phyloP scores from a whole-genome alignment of 1,140 invertebrate species.

The Leptinotarsa undecemlineata region DNA sequence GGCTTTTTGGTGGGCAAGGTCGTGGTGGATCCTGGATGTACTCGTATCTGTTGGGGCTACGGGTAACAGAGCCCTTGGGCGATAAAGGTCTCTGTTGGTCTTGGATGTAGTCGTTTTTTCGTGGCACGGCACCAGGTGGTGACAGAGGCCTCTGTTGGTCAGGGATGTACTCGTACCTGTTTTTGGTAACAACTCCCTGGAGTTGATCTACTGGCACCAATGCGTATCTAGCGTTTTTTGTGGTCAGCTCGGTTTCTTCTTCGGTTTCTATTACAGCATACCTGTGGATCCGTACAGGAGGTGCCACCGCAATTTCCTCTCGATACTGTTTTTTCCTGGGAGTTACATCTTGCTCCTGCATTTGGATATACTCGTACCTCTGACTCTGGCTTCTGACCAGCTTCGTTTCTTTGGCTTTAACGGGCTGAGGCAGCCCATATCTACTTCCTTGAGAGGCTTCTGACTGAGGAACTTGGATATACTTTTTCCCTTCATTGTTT shows the following conservation, averaged over 20 bases:
- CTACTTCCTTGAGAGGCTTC: constrained; percentile 21
- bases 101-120: constrained; percentile 44
- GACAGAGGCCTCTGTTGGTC: constrained; percentile 19
- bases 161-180: constrained; percentile 34
- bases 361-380: constrained; percentile 60
- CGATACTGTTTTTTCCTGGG: constrained; percentile 41
- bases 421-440: constrained; percentile 2
- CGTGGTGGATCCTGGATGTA: constrained; percentile 36
- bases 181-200: constrained; percentile 22
- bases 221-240: constrained; percentile 54
- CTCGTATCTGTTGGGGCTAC: constrained; percentile 35
- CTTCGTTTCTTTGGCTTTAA: constrained; percentile 22
- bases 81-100: constrained; percentile 17
- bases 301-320: constrained; percentile 63
- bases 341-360: constrained; percentile 44
- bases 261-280: constrained; percentile 63
- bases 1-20: constrained; percentile 19
- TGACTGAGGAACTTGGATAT: constrained; percentile 26
- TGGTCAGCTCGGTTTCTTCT: constrained; percentile 36
- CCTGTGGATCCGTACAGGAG: constrained; percentile 58
- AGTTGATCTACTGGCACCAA: constrained; percentile 57
- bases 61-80: not conserved
- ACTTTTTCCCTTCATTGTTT: constrained; percentile 39
- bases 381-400: constrained; percentile 30
- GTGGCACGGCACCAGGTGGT: not conserved